Conservation (phyloP, 2,113 vertebrate species). For the Anoura caudifer region DNA sequence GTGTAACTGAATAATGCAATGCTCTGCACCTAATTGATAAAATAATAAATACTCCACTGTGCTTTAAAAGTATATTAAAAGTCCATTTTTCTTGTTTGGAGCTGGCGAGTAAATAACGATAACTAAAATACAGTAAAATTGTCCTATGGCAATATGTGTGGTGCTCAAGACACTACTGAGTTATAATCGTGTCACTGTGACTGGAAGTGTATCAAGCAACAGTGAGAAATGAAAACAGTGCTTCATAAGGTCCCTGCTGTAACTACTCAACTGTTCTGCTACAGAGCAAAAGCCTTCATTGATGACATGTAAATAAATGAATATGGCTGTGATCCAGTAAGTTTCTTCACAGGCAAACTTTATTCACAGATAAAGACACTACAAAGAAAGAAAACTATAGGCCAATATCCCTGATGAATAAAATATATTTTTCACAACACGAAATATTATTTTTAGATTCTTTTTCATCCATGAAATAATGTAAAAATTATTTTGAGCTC, state of each 20-base stretch:
- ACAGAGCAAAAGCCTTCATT: background rate
- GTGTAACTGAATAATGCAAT: background rate
- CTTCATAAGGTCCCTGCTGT: background rate
- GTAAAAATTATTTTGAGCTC: background rate
- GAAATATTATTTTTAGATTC: background rate
- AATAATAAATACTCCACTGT: background rate
- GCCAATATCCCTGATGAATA: too few species aligned
- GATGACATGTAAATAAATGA: background rate
- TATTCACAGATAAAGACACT: too few species aligned
- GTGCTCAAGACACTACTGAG: background rate
- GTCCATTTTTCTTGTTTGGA: constrained; percentile 1
- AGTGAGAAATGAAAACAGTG: background rate
- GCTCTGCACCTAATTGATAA: background rate
- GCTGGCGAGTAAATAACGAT: background rate
- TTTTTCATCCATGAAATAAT: background rate
- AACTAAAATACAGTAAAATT: background rate
- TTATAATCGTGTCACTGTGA: background rate
- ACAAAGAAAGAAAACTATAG: too few species aligned
- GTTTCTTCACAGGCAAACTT: background rate
- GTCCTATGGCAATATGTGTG: background rate
- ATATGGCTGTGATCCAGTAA: background rate
- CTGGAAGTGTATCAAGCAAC: background rate
- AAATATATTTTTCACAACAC: background rate
- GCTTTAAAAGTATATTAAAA: background rate
- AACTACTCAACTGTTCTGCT: background rate